These are phyloP conservation scores for Ophion ellenae DNA, from an alignment of 2,888 invertebrate genomes.

Conservation along the genomic window DNA sequence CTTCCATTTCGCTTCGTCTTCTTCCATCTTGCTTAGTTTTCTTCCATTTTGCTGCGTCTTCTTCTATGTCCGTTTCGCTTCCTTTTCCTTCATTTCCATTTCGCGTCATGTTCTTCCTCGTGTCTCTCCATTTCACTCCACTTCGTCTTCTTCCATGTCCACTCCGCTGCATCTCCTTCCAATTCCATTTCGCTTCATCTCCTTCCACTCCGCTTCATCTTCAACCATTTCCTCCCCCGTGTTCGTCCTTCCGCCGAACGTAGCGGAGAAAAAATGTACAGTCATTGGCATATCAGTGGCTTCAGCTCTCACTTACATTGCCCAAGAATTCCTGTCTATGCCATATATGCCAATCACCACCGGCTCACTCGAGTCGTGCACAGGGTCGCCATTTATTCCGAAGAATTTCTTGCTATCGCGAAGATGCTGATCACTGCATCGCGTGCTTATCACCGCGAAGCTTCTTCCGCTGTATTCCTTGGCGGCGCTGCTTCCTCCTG, in stretches of 20 bases:
- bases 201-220: background rate
- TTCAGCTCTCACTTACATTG: too few relatives aligned
- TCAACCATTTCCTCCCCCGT: background rate
- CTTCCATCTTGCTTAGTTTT: too few relatives aligned
- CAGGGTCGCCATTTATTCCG: too few relatives aligned
- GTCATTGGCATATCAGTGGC: background rate
- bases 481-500: background rate
- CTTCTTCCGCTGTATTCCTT: background rate
- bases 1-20: too few relatives aligned
- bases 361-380: too few relatives aligned
- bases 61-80: background rate
- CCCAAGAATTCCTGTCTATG: too few relatives aligned
- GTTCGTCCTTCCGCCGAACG: slow-evolving; percentile 45
- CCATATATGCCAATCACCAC: too few relatives aligned
- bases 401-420: background rate
- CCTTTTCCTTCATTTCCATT: too few relatives aligned
- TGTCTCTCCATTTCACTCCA: too few relatives aligned
- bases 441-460: background rate
- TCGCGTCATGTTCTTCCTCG: background rate
- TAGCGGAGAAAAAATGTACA: background rate
- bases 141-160: background rate
- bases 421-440: background rate
- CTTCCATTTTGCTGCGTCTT: background rate
- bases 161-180: background rate
- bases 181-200: background rate